Evolutionary conservation across 2,888 invertebrate species (phyloP), one percentile per base, ranked within the genome.

Genomic region (Cosmopolites sordidus): DNA sequence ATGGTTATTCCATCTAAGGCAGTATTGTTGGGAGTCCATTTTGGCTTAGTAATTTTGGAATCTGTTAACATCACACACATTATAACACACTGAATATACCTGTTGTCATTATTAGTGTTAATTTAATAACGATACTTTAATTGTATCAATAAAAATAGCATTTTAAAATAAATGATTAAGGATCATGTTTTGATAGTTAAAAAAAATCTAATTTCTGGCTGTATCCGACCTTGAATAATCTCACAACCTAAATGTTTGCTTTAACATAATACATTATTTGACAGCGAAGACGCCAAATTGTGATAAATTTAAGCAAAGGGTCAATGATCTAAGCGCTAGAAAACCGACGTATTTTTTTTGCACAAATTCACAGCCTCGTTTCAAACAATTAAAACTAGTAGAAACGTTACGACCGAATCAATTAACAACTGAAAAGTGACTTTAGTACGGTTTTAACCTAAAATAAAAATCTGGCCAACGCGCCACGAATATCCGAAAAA

Each of bases 1-100:
- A 80, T 92, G 92, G 81, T 92, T 92, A 83, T 92, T 91, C 92
- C 92, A 92, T 81, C 91, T 87, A 76, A 92, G 84, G 79, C 91
- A 91, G 80, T 91, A 92, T 82, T 92, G 91, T 82, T 92, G 91
- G 81, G 86, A 87, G 82, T 86, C 69, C 69, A 69, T 69, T 55
- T 58, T 61, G 37, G 56, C 41, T 55, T 49, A 54, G 50, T 56
- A 59, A 62, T 62, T 61, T 60, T 53, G 53, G 53, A 45, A 56
- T 52, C 56, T 56, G 56, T 49, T 29, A 42, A 56, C 48, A 56
- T 29, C 37, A 33, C 12, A 33, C 12, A 33, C 22, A 22, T 22
- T 22, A 22, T 22, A 22, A 22, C 22, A 22, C 22, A 22, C 22
- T 8, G 22, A 22, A 22, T 8, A 22, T 22, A 22, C 22, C 4